These are phyloP conservation scores for Ramphastos sulfuratus DNA, from an alignment of 2,113 vertebrate species.

Conservation along the genomic window DNA sequence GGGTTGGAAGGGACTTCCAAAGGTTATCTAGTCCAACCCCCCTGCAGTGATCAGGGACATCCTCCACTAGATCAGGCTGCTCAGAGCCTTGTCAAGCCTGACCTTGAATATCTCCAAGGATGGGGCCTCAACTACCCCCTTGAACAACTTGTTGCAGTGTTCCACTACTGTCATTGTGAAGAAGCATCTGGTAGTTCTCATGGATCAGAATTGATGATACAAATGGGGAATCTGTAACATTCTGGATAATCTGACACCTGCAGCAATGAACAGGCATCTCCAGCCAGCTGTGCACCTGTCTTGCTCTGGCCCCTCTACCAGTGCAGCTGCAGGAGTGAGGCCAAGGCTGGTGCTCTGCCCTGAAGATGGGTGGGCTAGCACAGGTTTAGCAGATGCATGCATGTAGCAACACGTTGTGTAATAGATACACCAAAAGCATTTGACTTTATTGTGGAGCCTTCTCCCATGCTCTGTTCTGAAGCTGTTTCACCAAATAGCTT, in stretches of 20 bases:
- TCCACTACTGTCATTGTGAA: no score
- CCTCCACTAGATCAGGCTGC: no score
- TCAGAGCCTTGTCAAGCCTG: no score
- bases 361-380: not conserved
- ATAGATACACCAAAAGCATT: not conserved
- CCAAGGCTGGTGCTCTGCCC: not conserved
- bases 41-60: no score
- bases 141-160: no score
- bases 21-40: no score
- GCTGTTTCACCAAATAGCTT: not conserved
- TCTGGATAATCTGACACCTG: not conserved
- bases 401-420: fast-evolving
- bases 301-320: not conserved
- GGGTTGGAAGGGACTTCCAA: no score
- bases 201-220: not conserved
- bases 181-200: not conserved
- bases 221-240: not conserved
- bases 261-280: fast-evolving
- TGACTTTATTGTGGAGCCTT: not conserved
- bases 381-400: fast-evolving
- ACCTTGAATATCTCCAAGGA: no score
- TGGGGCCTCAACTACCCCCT: no score
- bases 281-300: not conserved
- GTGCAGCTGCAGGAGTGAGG: fast-evolving
- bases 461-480: not conserved